Evolutionary conservation across 2,797 vertebrate genomes (phyloP).

Genomic region (Philypnodon macrostomus): DNA sequence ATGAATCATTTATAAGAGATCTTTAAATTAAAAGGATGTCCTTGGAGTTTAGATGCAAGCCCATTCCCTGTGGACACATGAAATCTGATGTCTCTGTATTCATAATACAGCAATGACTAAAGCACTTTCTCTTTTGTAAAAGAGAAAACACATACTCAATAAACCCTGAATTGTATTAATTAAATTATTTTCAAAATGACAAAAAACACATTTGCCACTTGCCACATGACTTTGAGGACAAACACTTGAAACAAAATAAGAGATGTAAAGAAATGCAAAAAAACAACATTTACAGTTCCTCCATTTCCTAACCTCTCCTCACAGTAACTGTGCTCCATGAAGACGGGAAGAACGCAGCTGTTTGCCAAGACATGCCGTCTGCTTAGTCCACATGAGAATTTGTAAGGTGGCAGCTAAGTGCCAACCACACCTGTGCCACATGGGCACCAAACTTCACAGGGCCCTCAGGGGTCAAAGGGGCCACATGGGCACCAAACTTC

Average conservation of each 20-base stretch:
- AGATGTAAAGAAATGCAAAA: too few species aligned
- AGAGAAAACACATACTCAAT: conserved; percentile 38
- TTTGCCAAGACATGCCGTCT: conserved; percentile 65
- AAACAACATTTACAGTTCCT: too few species aligned
- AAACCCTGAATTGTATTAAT: too few species aligned
- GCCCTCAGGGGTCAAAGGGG: conserved; percentile 58
- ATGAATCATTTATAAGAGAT: conserved; percentile 80
- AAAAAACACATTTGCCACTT: too few species aligned
- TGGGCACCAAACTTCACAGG: conserved; percentile 50
- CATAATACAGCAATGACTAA: conserved; percentile 45
- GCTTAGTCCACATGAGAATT: conserved; percentile 57
- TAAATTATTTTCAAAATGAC: too few species aligned
- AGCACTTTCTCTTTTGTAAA: too few species aligned
- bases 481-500: conserved; percentile 52
- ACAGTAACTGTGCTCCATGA: too few species aligned
- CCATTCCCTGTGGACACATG: conserved; percentile 66
- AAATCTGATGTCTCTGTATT: conserved; percentile 60
- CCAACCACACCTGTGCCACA: conserved; percentile 68
- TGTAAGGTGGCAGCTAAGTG: conserved; percentile 51
- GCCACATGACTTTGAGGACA: too few species aligned
- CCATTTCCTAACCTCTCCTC: too few species aligned
- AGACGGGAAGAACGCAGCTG: conserved; percentile 64
- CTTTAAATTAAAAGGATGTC: conserved; percentile 77
- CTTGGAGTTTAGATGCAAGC: conserved; percentile 74
- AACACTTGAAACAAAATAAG: too few species aligned